Conservation (phyloP, 1,140 invertebrate species). For the Drosophila truncata region DNA sequence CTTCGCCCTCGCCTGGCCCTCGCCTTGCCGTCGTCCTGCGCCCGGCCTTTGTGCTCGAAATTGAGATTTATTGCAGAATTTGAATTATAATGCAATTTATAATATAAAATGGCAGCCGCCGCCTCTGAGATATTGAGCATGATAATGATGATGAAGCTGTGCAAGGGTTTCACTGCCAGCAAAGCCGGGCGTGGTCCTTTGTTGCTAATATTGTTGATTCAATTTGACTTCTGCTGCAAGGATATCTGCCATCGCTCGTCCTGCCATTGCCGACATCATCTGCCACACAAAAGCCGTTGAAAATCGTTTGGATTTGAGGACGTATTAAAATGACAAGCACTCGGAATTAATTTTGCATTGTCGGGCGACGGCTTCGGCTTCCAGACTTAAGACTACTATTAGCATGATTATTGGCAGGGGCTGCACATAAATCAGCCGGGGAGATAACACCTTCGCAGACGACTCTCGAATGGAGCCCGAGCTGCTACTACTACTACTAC, state of each 20-base stretch:
- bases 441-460: conserved; percentile 2
- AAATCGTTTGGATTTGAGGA: conserved; percentile 63
- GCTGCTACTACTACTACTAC: background rate
- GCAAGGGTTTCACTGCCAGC: conserved; percentile 60
- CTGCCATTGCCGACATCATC: conserved; percentile 14
- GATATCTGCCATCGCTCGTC: conserved; percentile 25
- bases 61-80: conserved; percentile 85
- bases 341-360: conserved; percentile 76
- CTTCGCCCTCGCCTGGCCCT: background rate
- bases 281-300: conserved; percentile 55
- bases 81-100: conserved; percentile 85
- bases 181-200: conserved; percentile 54
- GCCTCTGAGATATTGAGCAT: conserved; percentile 73
- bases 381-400: conserved; percentile 30
- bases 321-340: conserved; percentile 72
- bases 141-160: conserved; percentile 82
- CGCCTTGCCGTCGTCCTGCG: background rate
- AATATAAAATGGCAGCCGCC: conserved; percentile 76
- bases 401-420: conserved; percentile 38
- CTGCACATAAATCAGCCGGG: conserved; percentile 22
- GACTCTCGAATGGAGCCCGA: background rate
- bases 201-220: conserved; percentile 80
- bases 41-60: conserved; percentile 76
- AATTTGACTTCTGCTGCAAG: conserved; percentile 73
- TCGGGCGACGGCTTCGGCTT: conserved; percentile 26